These are phyloP conservation scores for Donacobius atricapilla DNA, from an alignment of 2,113 vertebrate genomes.

Conservation along the genomic window DNA sequence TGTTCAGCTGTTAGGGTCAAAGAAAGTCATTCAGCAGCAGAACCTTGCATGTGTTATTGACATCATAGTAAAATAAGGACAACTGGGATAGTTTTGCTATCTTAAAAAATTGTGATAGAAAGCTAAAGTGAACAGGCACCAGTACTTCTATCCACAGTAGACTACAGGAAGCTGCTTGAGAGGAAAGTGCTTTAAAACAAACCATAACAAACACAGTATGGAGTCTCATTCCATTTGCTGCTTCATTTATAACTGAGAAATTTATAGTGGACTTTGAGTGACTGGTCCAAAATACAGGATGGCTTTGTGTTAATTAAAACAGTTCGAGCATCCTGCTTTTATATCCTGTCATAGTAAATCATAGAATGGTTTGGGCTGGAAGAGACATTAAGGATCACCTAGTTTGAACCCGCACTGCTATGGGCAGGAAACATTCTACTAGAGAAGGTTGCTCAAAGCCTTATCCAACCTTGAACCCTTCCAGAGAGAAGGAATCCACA, in stretches of 20 bases:
- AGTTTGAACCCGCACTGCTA: neutral
- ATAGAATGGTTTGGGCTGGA: neutral
- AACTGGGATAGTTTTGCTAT: neutral
- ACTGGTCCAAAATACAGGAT: neutral
- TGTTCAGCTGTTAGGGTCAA: constrained; percentile 81
- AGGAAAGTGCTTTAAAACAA: neutral
- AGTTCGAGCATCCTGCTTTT: neutral
- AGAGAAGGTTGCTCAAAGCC: neutral
- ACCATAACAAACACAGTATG: neutral
- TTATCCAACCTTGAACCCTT: neutral
- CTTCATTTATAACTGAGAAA: neutral
- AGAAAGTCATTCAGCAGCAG: neutral
- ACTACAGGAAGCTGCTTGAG: neutral
- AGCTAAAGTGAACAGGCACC: neutral
- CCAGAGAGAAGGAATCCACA: neutral
- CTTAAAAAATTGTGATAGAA: neutral
- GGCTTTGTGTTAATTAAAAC: neutral
- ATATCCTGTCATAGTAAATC: neutral
- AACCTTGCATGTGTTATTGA: neutral
- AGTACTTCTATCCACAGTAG: neutral
- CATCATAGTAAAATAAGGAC: neutral
- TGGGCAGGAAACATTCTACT: neutral
- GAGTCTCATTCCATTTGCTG: neutral
- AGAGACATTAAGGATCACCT: neutral
- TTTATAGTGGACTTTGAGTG: neutral